Evolutionary conservation across 1,140 invertebrate species (phyloP).

Genomic region (Frieseomelitta varia): DNA sequence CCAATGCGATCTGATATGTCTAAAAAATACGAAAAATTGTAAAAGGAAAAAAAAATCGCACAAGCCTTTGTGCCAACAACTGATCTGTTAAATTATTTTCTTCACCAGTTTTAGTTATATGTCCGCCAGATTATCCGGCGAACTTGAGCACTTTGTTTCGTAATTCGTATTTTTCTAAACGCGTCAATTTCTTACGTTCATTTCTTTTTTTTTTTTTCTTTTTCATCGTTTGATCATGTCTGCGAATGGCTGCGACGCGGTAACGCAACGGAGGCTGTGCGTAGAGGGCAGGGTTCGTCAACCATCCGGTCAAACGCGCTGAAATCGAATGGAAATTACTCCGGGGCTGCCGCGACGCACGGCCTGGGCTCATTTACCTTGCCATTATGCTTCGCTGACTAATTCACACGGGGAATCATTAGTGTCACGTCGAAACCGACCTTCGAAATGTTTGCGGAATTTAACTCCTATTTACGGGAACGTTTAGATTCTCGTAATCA

Average conservation of each 20-base stretch:
- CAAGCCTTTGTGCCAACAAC: too few relatives aligned
- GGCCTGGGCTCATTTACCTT: slow-evolving; percentile 1
- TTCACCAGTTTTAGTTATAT: not conserved
- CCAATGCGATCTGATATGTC: too few relatives aligned
- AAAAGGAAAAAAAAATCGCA: too few relatives aligned
- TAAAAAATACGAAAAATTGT: too few relatives aligned
- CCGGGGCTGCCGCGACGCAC: not conserved
- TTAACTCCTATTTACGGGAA: slow-evolving; percentile 28
- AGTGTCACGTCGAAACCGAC: not conserved
- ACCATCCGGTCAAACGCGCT: not conserved
- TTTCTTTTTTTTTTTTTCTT: too few relatives aligned
- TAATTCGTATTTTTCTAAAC: slow-evolving; percentile 3
- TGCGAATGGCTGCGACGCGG: not conserved
- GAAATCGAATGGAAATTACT: slow-evolving; percentile 18
- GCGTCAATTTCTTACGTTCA: not conserved
- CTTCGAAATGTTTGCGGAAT: slow-evolving; percentile 31
- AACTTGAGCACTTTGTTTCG: not conserved
- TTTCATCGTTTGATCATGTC: not conserved
- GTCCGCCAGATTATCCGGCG: not conserved
- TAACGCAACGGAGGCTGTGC: not conserved
- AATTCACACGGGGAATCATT: slow-evolving; percentile 5
- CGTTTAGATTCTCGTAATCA: slow-evolving; percentile 1
- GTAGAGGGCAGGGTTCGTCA: not conserved
- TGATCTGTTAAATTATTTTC: too few relatives aligned
- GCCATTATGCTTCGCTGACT: slow-evolving; percentile 21